Conservation (phyloP, 2,888 invertebrate genomes). For the Lepidochitona cinerea region DNA sequence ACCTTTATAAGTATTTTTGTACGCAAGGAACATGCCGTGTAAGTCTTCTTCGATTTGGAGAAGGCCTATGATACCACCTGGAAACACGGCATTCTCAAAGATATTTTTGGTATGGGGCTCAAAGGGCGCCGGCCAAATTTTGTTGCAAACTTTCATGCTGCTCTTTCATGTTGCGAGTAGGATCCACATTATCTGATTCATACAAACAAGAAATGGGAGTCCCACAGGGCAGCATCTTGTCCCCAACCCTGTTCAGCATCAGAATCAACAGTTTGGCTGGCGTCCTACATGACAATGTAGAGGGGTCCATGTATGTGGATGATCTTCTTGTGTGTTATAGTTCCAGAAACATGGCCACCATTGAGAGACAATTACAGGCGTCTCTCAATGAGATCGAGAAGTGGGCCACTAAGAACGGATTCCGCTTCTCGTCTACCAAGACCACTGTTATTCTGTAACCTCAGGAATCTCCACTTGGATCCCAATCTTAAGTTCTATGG, state of each 20-base stretch:
- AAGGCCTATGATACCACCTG: no score
- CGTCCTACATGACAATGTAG: not conserved
- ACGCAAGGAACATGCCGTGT: no score
- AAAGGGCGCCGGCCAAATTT: no score
- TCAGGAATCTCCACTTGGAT: not conserved
- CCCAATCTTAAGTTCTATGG: not conserved
- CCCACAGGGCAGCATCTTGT: conserved; percentile 14
- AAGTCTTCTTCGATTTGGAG: no score
- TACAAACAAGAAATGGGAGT: conserved; percentile 10
- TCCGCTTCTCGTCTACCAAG: not conserved
- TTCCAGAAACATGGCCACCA: not conserved
- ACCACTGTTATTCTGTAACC: not conserved
- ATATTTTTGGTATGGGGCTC: no score
- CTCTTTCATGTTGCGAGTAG: no score
- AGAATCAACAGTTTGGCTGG: conserved; percentile 2
- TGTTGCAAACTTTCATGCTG: no score
- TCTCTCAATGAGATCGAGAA: not conserved
- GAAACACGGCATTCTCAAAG: no score
- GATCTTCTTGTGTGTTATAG: not conserved
- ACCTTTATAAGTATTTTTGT: no score
- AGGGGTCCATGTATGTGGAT: not conserved
- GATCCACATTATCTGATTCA: conserved; percentile 14
- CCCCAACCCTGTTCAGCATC: conserved; percentile 5
- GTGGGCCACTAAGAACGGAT: not conserved
- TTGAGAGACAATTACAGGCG: not conserved